A percentile compares a stretch with the other conserved stretches of the same genome.
Evolutionary conservation across 2,113 vertebrate genomes (phyloP).

Genomic region (Stercorarius parasiticus): DNA sequence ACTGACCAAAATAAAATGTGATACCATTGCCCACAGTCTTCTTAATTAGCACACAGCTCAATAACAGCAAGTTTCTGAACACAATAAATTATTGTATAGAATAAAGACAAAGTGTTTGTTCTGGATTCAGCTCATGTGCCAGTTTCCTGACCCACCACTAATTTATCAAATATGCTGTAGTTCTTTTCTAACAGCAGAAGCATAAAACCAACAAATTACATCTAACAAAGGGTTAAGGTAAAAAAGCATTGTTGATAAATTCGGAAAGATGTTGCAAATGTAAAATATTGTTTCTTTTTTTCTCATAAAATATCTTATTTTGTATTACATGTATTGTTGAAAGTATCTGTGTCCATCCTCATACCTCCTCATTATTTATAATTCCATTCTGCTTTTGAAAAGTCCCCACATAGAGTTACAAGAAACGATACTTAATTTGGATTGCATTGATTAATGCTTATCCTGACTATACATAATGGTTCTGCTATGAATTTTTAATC

Average conservation of each 20-base stretch:
- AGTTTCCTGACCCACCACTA: background rate
- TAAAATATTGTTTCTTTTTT: background rate
- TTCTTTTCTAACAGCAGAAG: background rate
- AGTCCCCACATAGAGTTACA: background rate
- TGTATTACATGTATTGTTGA: background rate
- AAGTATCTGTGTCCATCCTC: background rate
- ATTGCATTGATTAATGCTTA: background rate
- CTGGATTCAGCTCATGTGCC: background rate
- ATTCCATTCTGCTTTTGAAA: background rate
- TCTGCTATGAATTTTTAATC: background rate
- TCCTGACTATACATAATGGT: background rate
- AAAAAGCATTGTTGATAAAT: background rate
- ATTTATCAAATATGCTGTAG: background rate
- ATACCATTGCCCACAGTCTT: background rate
- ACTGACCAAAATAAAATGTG: background rate
- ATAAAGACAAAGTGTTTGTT: background rate
- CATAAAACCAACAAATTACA: background rate
- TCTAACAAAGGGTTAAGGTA: background rate
- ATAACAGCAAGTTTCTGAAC: background rate
- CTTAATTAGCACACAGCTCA: background rate
- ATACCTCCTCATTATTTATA: background rate
- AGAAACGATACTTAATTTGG: background rate
- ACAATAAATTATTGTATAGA: background rate
- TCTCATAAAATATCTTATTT: background rate
- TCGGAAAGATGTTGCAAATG: background rate